Base-by-base conservation (phyloP, 2,888 invertebrate genomes). In the Drosophila incognita region DNA sequence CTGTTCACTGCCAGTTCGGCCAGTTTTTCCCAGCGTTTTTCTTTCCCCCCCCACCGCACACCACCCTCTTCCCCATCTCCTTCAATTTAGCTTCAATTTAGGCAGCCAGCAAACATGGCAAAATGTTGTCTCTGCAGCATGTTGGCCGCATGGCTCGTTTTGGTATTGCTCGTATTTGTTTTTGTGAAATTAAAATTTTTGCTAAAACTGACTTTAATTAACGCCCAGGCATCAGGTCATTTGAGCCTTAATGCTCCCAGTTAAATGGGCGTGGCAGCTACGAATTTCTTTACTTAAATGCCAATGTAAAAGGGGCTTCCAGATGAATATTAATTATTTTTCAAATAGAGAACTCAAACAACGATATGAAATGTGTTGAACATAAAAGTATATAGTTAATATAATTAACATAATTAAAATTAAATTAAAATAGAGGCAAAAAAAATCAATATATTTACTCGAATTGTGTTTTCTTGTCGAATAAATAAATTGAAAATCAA, bases 181-280 rank as follows among this genome's bases (percentile, higher is more conserved):
- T 83, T 81, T 76, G 62, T 52, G 60, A 51, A 68, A 87, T 84
- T 84, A 79, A 63, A 84, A 82, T 87, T 74, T 75, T 48, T 64
- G 66, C 54, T 67, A 54, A 76, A 83, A 76, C 60, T 62, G 75
- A 76, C 70, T 83, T 82, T 71, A 82, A 87, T 82, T 82, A 82
- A 82, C 49, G 51, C 49, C 29, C 49, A 46, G 31, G 8, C 54
- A 27, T 31, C 33, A 38, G 33, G 7, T 57, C 62, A 74, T 59
- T 69, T 48, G 13, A 35, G 18, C 42, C 46, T 15, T 15, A 40
- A 1, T 35, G 18, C n/a, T 11, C 2, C n/a, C 18, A 6, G 27
- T 18, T 24, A 24, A 24, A 42, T 57, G 67, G 52, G 59, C 66
- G 31, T 48, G 62, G 42, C 51, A 52, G 29, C n/a, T 18, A 27